These are phyloP conservation scores for Neoarius graeffei DNA, from an alignment of 2,113 vertebrate genomes.

Conservation along the genomic window DNA sequence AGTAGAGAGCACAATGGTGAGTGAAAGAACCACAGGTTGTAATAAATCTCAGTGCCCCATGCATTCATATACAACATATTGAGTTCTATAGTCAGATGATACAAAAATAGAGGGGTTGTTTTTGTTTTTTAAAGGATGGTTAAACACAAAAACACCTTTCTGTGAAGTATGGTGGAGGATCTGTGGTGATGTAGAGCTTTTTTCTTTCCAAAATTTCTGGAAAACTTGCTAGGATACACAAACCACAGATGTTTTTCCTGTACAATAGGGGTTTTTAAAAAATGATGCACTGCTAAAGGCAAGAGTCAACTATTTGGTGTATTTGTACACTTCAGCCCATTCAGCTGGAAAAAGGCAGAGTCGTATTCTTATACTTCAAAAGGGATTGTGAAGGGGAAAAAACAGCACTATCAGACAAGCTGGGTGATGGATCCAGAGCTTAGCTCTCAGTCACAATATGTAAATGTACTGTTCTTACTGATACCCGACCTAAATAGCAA, in stretches of 20 bases:
- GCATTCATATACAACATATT: no score
- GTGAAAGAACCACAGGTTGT: no score
- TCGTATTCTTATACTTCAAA: constrained; percentile 54
- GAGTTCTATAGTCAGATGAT: neutral
- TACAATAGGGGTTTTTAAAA: neutral
- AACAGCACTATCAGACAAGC: constrained; percentile 58
- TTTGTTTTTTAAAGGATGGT: neutral
- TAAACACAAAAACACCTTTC: neutral
- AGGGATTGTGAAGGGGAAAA: constrained; percentile 35
- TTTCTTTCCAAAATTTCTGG: neutral
- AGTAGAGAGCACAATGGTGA: no score
- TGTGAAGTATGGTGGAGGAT: neutral
- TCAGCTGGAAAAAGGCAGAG: neutral
- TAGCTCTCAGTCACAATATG: constrained; percentile 9
- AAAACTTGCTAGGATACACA: neutral
- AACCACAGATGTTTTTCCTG: neutral
- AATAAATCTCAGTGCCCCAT: no score
- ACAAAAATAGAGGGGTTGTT: neutral
- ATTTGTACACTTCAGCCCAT: neutral
- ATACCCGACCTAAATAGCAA: constrained; percentile 74
- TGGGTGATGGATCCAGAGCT: constrained; percentile 47
- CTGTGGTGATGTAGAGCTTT: neutral
- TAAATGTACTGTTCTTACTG: constrained; percentile 54
- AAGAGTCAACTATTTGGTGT: neutral
- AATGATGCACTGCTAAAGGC: neutral